A percentile compares a stretch with the other conserved stretches of the same genome.
phyloP scores from a whole-genome alignment of 1,140 invertebrate genomes.

The Campoletis sonorensis region DNA sequence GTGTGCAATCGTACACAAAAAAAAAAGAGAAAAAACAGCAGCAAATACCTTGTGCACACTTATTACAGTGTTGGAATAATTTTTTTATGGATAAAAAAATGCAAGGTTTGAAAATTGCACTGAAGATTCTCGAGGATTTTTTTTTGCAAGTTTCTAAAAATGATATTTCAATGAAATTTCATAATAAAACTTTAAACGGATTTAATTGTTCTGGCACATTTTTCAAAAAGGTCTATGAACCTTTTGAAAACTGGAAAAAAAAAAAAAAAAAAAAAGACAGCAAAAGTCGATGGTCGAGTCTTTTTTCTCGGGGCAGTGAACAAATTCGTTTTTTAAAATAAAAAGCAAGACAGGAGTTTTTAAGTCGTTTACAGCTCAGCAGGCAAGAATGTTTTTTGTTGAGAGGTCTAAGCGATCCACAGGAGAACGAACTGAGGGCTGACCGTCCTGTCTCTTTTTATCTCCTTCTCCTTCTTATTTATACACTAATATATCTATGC shows the following conservation, averaged over 20 bases:
- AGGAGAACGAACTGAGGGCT: slow-evolving; percentile 30
- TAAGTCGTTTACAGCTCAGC: slow-evolving; percentile 57
- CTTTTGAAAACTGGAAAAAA: background rate
- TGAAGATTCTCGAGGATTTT: no score
- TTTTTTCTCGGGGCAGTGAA: background rate
- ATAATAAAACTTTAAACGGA: no score
- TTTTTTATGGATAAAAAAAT: background rate
- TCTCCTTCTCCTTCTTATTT: background rate
- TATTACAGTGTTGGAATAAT: background rate
- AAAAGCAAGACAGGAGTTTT: slow-evolving; percentile 2
- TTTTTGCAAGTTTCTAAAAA: no score
- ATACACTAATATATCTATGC: background rate
- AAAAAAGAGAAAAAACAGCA: no score
- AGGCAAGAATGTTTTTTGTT: slow-evolving; percentile 65
- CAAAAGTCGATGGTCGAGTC: background rate
- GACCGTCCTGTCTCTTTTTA: background rate
- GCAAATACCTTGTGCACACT: background rate
- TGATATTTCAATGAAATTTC: no score
- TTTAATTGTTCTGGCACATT: background rate
- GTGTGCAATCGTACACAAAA: no score
- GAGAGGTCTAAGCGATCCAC: slow-evolving; percentile 32
- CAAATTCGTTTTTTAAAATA: background rate
- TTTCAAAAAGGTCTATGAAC: background rate
- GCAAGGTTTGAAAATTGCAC: no score
- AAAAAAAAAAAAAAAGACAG: no score